Conservation (phyloP, 2,888 invertebrate genomes). For the Synergus umbraculus region DNA sequence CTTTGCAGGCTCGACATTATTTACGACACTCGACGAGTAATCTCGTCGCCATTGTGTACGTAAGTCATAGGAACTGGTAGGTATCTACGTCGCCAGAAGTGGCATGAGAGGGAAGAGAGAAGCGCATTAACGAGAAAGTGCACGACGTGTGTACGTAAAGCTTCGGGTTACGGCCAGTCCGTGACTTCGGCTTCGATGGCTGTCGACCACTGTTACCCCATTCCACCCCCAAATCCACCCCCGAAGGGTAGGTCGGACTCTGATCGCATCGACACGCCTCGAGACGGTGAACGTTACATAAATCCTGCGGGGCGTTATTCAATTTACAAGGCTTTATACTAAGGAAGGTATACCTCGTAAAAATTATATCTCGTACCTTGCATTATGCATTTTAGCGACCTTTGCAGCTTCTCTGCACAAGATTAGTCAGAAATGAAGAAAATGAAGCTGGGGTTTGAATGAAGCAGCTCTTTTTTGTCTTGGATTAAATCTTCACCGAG, state of each 20-base stretch:
- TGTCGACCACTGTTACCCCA: slow-evolving; percentile 40
- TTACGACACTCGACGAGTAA: slow-evolving; percentile 61
- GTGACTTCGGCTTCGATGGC: slow-evolving; percentile 62
- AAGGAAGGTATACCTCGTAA: slow-evolving; percentile 60
- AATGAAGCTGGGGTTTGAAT: background rate
- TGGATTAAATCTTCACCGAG: background rate
- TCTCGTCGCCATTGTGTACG: slow-evolving; percentile 51
- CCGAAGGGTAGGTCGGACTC: background rate
- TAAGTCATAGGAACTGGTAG: slow-evolving; percentile 43
- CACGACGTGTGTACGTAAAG: slow-evolving; percentile 56
- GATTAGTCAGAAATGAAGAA: background rate
- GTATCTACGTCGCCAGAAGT: slow-evolving; percentile 45
- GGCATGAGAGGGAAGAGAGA: slow-evolving; percentile 48
- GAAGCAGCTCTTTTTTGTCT: background rate
- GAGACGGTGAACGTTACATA: slow-evolving; percentile 53
- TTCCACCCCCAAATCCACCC: background rate
- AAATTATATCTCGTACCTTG: slow-evolving; percentile 63
- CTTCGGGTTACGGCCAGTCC: slow-evolving; percentile 62
- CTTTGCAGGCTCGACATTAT: slow-evolving; percentile 49
- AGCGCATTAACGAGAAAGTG: slow-evolving; percentile 56
- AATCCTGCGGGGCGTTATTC: slow-evolving; percentile 59
- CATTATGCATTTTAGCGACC: slow-evolving; percentile 65
- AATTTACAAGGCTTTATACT: slow-evolving; percentile 59
- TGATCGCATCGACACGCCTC: slow-evolving; percentile 44
- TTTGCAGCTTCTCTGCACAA: slow-evolving; percentile 17